Evolutionary conservation across 2,113 vertebrate species (phyloP).

Genomic region (Butorides virescens): DNA sequence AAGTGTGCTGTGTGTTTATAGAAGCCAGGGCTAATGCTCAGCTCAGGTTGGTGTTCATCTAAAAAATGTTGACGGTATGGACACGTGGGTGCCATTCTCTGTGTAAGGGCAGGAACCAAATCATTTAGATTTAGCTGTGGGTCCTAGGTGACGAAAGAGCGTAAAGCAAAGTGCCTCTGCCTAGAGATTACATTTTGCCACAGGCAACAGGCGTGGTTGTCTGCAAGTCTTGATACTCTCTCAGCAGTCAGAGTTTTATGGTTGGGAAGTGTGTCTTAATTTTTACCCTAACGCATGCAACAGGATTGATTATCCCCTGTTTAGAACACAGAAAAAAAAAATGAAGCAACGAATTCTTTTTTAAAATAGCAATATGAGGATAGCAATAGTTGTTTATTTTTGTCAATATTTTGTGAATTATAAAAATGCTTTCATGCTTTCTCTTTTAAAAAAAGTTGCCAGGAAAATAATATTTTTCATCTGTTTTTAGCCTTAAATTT

Average conservation of each 20-base stretch:
- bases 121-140: not conserved
- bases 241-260: not conserved
- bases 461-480: not conserved
- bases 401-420: not conserved
- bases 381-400: not conserved
- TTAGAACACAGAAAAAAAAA: not conserved
- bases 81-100: not conserved
- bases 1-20: not conserved
- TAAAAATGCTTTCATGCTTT: not conserved
- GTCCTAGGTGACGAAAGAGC: fast-evolving
- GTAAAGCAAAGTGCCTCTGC: not conserved
- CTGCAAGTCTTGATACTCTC: not conserved
- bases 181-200: not conserved
- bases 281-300: not conserved
- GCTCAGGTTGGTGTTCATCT: not conserved
- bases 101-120: not conserved
- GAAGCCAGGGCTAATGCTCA: not conserved
- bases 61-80: not conserved
- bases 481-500: not conserved
- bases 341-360: not conserved
- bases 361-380: not conserved
- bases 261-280: fast-evolving
- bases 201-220: not conserved
- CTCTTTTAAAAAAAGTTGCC: not conserved
- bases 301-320: not conserved